Conservation (phyloP, 2,888 invertebrate species). For the Callyntrura guangdongensis region DNA sequence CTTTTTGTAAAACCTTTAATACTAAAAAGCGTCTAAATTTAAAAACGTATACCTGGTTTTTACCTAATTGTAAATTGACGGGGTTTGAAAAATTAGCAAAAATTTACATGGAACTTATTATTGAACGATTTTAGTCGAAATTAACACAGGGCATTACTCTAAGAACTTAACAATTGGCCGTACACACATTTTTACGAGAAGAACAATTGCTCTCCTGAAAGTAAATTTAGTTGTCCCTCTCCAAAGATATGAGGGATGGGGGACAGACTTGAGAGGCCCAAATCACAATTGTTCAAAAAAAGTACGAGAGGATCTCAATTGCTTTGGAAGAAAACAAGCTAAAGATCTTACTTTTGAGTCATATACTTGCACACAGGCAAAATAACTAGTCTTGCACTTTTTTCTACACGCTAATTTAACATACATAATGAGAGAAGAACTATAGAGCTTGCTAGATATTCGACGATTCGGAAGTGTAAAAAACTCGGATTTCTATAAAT, state of each 20-base stretch:
- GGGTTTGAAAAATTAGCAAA: not conserved
- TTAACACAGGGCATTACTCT: not conserved
- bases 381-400: slow-evolving; percentile 41
- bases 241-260: slow-evolving; percentile 65
- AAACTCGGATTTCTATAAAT: slow-evolving; percentile 84
- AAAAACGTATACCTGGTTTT: not conserved
- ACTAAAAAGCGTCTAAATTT: not conserved
- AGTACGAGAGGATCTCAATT: slow-evolving; percentile 66
- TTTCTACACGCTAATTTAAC: not conserved
- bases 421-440: slow-evolving; percentile 16
- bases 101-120: not conserved
- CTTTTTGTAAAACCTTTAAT: not conserved
- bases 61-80: not conserved
- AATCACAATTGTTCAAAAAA: slow-evolving; percentile 75
- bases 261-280: slow-evolving; percentile 75
- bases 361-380: slow-evolving; percentile 24
- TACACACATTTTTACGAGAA: not conserved
- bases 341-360: slow-evolving; percentile 53
- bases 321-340: slow-evolving; percentile 64
- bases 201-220: not conserved
- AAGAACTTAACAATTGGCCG: not conserved
- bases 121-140: not conserved
- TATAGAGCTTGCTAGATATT: slow-evolving; percentile 22
- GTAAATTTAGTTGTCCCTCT: slow-evolving; percentile 70
- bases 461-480: slow-evolving; percentile 67